Percentiles rank a stretch among this genome's conserved stretches.
Evolutionary conservation across 2,113 vertebrate genomes (phyloP).

Genomic region (Pedionomus torquatus): DNA sequence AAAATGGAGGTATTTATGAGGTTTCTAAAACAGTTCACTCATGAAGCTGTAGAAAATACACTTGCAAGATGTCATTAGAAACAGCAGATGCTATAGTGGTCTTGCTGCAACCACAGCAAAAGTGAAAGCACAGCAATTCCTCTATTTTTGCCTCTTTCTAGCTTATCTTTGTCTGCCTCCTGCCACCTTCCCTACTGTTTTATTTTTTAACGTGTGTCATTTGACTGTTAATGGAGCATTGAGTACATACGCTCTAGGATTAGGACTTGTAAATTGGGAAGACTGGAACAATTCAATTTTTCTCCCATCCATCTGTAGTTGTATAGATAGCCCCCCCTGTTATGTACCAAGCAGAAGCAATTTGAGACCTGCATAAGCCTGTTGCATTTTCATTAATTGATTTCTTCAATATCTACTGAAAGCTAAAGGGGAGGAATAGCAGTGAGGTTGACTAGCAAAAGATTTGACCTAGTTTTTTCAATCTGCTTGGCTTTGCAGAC

Average conservation of each 20-base stretch:
- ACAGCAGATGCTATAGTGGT: background rate
- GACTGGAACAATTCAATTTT: background rate
- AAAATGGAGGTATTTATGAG: background rate
- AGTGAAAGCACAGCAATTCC: background rate
- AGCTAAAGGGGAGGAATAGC: background rate
- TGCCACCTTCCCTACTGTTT: background rate
- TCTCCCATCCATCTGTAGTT: background rate
- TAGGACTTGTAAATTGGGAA: slow-evolving; percentile 18
- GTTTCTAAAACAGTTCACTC: background rate
- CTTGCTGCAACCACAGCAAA: background rate
- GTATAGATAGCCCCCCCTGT: background rate
- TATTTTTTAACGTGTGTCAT: background rate
- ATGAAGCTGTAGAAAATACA: background rate
- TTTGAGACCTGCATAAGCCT: background rate
- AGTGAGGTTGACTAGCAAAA: slow-evolving; percentile 2
- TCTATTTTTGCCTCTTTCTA: background rate
- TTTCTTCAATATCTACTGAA: slow-evolving; percentile 27
- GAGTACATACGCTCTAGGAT: background rate
- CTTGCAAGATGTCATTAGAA: slow-evolving; percentile 8
- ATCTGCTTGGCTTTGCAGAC: slow-evolving; percentile 1
- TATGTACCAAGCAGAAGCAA: background rate
- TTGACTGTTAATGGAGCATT: background rate
- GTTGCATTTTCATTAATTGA: background rate
- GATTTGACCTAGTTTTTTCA: slow-evolving; percentile 59
- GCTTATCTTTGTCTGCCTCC: background rate